A percentile compares a stretch with the other conserved stretches of the same genome.
These are phyloP conservation scores for Drosophila paramelanica DNA, from an alignment of 2,888 invertebrate species.

Conservation along the genomic window DNA sequence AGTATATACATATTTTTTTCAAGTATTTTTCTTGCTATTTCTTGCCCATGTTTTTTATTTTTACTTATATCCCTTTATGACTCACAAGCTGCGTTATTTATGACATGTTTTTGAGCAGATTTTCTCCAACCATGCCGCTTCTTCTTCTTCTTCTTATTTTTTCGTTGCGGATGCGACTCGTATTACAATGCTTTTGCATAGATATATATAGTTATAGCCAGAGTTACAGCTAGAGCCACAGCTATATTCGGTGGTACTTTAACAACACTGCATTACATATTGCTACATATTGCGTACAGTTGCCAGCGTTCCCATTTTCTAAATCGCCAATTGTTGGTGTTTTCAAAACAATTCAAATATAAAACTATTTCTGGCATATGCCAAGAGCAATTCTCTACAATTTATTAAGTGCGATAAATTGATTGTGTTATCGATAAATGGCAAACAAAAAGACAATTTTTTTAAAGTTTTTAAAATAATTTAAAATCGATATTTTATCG, in stretches of 20 bases:
- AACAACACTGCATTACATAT: constrained; percentile 5
- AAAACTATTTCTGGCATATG: neutral
- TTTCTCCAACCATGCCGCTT: constrained; percentile 18
- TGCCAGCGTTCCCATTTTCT: neutral
- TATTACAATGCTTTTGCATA: constrained; percentile 17
- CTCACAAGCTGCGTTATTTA: constrained; percentile 66
- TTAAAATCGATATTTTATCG: too few relatives aligned
- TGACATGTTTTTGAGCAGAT: constrained; percentile 53
- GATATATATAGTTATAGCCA: neutral
- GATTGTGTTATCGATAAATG: too few relatives aligned
- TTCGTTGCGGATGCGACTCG: constrained; percentile 12
- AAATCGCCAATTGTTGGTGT: neutral
- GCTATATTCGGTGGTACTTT: neutral
- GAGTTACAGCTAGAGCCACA: neutral
- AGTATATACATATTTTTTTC: constrained; percentile 5
- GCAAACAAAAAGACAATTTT: too few relatives aligned
- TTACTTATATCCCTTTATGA: constrained; percentile 44
- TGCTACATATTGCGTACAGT: neutral
- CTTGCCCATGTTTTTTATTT: neutral
- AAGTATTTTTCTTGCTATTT: constrained; percentile 19
- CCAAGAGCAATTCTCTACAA: too few relatives aligned
- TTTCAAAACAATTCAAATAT: neutral
- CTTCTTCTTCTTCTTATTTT: neutral
- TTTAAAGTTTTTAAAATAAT: too few relatives aligned
- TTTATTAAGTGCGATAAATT: too few relatives aligned